Percentiles rank a stretch among this genome's conserved stretches.
phyloP scores from a whole-genome alignment of 2,113 vertebrate genomes.

The Rynchops niger region DNA sequence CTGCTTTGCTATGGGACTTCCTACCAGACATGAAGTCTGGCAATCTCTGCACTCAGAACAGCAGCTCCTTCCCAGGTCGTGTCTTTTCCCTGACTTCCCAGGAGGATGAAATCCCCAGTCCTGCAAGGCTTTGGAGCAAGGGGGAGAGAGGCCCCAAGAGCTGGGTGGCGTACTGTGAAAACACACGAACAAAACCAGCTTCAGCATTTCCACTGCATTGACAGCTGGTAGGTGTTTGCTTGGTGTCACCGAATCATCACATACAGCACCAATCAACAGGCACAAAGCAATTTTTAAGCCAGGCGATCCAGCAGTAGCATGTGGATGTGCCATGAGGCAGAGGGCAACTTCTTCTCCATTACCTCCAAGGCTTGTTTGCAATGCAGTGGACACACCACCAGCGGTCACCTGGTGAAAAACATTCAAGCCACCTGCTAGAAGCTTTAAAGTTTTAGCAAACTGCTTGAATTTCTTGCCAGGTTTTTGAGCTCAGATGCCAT shows the following conservation, averaged over 20 bases:
- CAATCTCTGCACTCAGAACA: neutral
- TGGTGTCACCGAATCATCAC: neutral
- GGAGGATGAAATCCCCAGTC: neutral
- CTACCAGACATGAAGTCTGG: neutral
- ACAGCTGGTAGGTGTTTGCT: neutral
- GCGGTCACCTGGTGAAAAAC: neutral
- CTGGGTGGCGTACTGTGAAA: accelerated
- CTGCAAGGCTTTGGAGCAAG: neutral
- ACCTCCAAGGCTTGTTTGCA: accelerated
- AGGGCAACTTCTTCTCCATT: neutral
- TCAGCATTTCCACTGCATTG: neutral
- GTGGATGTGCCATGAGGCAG: neutral
- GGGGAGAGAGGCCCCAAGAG: neutral
- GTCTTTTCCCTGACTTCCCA: neutral
- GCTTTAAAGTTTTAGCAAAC: neutral
- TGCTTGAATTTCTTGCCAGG: neutral
- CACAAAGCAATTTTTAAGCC: neutral
- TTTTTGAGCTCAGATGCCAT: neutral
- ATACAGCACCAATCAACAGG: neutral
- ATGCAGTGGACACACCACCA: neutral
- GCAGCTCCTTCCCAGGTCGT: neutral
- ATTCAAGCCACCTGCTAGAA: neutral
- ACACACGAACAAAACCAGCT: neutral
- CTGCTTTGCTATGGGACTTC: neutral
- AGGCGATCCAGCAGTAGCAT: neutral